Evolutionary conservation across 2,888 invertebrate species (phyloP), one percentile per base, ranked within the genome.

Genomic region (Beris chalybata): DNA sequence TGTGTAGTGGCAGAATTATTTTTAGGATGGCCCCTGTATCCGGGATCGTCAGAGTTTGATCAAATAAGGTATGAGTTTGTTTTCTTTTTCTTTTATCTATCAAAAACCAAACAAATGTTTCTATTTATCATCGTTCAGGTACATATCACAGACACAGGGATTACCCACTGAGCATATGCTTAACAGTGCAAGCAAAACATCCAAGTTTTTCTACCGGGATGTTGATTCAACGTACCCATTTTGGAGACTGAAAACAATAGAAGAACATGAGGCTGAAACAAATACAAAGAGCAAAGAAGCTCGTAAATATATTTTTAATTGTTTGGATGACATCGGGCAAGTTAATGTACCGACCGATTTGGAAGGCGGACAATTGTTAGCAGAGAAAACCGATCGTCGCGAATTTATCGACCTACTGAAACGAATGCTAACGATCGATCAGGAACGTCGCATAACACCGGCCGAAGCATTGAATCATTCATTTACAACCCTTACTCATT

Each of bases 1-100:
- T 99, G 99, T 83, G 99, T 99, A 71, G 97, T 99, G 55, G 99
- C 99, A 3, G 99, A 99, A 81, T 85, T 99, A 73, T 99, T 99
- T 83, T 87, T 99, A 53, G 99, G 99, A 71, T 99, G 99, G 99
- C 99, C 99, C 13, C 85, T 99, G 45, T 99, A 99, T 83, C 99
- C 99, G 0, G 99, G 99, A 71, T 95, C 96, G 63, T 97, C 97
- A 15, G 99, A 99, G 83, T 99, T 98, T 83, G 99, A 99, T 83
- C 93, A 97, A 85, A 97, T 97, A 76, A 87, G 97, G 72, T 90
- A 88, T 90, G 71, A 87, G 87, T 72, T 88, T 31, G 5, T 38
- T 31, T 12, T 58, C 44, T 58, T 59, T 59, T 12, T 12, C 2
- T 15, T 32, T 53, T 32, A 61, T 13, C 12, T 53, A 11, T 9